Evolutionary conservation across 1,140 invertebrate species (phyloP).

Genomic region (Centruroides sculpturatus): DNA sequence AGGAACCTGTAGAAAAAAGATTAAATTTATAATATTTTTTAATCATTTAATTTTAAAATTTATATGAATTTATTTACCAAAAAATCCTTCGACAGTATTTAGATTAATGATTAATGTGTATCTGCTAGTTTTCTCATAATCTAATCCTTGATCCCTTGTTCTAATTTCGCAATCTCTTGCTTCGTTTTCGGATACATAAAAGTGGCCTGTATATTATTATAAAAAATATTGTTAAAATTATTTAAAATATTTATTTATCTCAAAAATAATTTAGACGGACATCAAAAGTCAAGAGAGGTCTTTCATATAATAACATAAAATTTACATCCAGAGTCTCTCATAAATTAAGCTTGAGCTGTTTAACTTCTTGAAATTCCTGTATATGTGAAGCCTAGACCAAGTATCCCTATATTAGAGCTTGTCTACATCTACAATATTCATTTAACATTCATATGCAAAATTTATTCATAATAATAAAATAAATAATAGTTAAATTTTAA

Average conservation of each 20-base stretch:
- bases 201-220: conserved; percentile 39
- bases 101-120: conserved; percentile 61
- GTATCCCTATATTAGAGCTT: too few species aligned
- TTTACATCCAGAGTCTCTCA: too few species aligned
- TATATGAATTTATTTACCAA: conserved; percentile 1
- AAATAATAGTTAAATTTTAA: too few species aligned
- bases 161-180: conserved; percentile 62
- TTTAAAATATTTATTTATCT: neutral
- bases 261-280: neutral
- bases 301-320: too few species aligned
- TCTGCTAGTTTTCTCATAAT: conserved; percentile 53
- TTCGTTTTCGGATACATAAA: conserved; percentile 52
- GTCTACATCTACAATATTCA: too few species aligned
- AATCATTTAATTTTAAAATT: neutral
- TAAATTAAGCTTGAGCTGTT: too few species aligned
- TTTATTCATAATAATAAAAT: too few species aligned
- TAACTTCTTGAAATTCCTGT: too few species aligned
- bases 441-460: too few species aligned
- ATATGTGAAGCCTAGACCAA: too few species aligned
- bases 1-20: conserved; percentile 5
- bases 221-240: neutral
- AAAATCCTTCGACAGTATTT: conserved; percentile 52
- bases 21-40: neutral
- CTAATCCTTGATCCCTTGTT: conserved; percentile 43
- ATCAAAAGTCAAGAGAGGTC: too few species aligned